Base-by-base conservation (phyloP, 2,797 vertebrate genomes). In the Babyrousa celebensis region DNA sequence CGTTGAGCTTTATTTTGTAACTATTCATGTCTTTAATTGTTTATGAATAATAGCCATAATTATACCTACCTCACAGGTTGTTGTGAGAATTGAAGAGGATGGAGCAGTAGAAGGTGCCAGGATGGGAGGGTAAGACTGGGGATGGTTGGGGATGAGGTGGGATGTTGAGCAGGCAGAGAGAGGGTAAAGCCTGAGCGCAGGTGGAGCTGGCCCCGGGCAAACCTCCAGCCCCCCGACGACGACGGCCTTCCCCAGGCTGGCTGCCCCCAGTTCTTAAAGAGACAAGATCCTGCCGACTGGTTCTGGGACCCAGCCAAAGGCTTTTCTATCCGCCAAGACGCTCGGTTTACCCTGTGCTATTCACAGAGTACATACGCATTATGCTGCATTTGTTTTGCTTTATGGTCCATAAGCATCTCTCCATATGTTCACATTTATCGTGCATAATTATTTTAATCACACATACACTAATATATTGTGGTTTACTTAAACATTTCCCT, bases 51-150 rank as follows among this genome's bases (percentile, higher is more conserved):
- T 7, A 71, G 56, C 32, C 78, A 21, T 52, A 29, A 25, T 52
- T 68, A 87, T 52, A 40, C 68, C 77, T 91, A 78, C 96, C 92
- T 97, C 95, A 62, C 79, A 48, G 5, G 3, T 56, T 56, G 71
- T 56, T 25, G n/a, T 54, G 60, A 86, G 79, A 79, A 75, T 32
- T 27, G 36, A 85, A 56, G 79, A 65, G 43, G 56, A 14, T 43
- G 60, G 60, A 36, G 84, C 80, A 23, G n/a, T 60, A 93, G 68
- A 62, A 32, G 16, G 15, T 27, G 3, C 48, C 25, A 3, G 23
- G 23, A 5, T 20, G 14, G 65, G 67, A 86, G 68, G 56, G 2
- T 32, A 18, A 43, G 15, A 1, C 5, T n/a, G 10, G 32, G 80
- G 21, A 1, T 62, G 68, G 43, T 29, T 40, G 60, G 25, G n/a